phyloP scores from a whole-genome alignment of 2,888 invertebrate species.

The Beris chalybata region DNA sequence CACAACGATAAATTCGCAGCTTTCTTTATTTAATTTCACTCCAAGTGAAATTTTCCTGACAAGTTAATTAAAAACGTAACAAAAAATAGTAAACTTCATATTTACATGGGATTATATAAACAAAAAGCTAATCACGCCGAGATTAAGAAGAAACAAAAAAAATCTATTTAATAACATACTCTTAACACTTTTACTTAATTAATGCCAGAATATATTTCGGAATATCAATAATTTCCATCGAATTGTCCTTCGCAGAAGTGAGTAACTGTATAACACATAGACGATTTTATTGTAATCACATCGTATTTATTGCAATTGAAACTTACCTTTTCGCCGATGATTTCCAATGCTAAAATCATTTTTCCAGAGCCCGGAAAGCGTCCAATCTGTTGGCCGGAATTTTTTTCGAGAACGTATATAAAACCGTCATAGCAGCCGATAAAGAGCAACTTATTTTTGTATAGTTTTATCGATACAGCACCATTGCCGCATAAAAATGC shows the following conservation, averaged over 20 bases:
- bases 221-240: slow-evolving; percentile 67
- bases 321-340: slow-evolving; percentile 65
- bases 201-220: slow-evolving; percentile 52
- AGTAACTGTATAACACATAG: slow-evolving; percentile 62
- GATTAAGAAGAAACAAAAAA: too few relatives aligned
- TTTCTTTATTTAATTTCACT: too few relatives aligned
- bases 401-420: slow-evolving; percentile 67
- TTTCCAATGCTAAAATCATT: slow-evolving; percentile 71
- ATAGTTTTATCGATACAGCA: slow-evolving; percentile 70
- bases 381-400: slow-evolving; percentile 60
- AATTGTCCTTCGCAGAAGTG: slow-evolving; percentile 69
- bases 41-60: too few relatives aligned
- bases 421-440: slow-evolving; percentile 80
- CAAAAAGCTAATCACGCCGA: too few relatives aligned
- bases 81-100: too few relatives aligned
- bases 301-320: slow-evolving; percentile 13
- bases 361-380: slow-evolving; percentile 71
- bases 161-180: too few relatives aligned
- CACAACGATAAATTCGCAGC: too few relatives aligned
- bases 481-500: slow-evolving; percentile 69
- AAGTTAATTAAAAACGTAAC: too few relatives aligned
- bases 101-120: too few relatives aligned
- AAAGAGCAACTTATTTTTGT: slow-evolving; percentile 64
- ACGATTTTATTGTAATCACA: background rate
- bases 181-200: slow-evolving; percentile 13